Base-by-base conservation (phyloP, 1,140 invertebrate species). In the Harpegnathos saltator region DNA sequence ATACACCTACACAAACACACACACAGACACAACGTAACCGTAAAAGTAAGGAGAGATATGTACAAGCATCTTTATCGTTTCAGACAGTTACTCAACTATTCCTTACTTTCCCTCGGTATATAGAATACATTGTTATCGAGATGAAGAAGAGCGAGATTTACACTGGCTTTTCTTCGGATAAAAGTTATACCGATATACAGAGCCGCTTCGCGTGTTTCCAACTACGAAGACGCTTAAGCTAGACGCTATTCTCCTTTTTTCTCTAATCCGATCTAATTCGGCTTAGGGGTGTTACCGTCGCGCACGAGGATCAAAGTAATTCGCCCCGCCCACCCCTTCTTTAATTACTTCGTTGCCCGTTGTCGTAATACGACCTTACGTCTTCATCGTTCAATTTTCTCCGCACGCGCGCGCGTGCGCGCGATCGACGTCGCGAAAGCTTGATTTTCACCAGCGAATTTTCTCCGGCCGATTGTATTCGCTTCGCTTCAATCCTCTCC, bases 311-410 rank as follows among this genome's bases (percentile, higher is more conserved):
- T 75, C 26, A 65, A 65, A 29, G 26, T 52, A 17, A 33, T 50
- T 63, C 38, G 22, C 1, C 9, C 26, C 50, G 2, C n/a, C 4
- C 11, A 15, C n/a, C 38, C 62, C 3, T 63, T 24, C 24, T 75
- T 75, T 75, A 75, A 75, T 75, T 65, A 63, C n/a, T 75, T 75
- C n/a, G 14, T 54, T 65, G 26, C 12, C n/a, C 12, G 56, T 61
- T 22, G 17, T 3, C n/a, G 17, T 65, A 63, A 54, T 75, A 54
- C 44, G 26, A 2, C 0, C 24, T 50, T 63, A 65, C 26, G 4
- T 75, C 26, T 50, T 75, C 63, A 75, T 33, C 59, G 14, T 63
- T 9, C 44, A 65, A 75, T 65, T 75, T 65, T 65, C 44, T 65
- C 9, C n/a, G 9, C n/a, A 24, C 24, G 59, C 33, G 44, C 38